phyloP scores from a whole-genome alignment of 2,888 invertebrate species.

The Drosophila monieri region DNA sequence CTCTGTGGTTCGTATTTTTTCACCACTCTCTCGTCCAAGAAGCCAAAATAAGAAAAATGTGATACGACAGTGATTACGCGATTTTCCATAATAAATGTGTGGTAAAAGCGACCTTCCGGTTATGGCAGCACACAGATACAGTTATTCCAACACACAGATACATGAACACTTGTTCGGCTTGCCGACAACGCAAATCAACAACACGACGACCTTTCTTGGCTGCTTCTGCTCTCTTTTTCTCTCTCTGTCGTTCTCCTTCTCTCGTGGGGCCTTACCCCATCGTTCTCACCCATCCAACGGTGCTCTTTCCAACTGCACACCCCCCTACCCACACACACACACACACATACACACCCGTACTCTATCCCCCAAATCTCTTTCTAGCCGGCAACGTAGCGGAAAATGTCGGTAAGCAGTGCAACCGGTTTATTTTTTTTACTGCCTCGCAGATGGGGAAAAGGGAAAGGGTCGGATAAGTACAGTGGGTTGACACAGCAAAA shows the following conservation, averaged over 20 bases:
- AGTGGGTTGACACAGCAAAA: conserved; percentile 12
- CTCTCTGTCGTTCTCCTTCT: conserved; percentile 1
- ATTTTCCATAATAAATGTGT: conserved; percentile 80
- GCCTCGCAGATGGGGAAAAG: conserved; percentile 37
- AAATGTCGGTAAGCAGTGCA: conserved; percentile 80
- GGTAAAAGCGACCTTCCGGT: conserved; percentile 82
- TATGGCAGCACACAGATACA: conserved; percentile 51
- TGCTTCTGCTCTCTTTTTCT: conserved; percentile 31
- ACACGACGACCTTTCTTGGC: conserved; percentile 70
- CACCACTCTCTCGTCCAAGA: conserved; percentile 3
- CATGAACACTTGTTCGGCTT: conserved; percentile 66
- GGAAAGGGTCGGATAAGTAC: conserved; percentile 29
- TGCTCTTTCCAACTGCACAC: conserved; percentile 6
- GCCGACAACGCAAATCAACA: conserved; percentile 42
- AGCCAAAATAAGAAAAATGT: conserved; percentile 50
- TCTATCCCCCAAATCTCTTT: conserved; percentile 23
- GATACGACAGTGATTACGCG: conserved; percentile 80
- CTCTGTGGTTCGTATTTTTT: conserved; percentile 9
- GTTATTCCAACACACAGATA: conserved; percentile 5
- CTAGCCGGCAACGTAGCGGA: conserved; percentile 60
- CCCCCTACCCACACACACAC: conserved; percentile 2
- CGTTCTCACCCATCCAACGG: not conserved
- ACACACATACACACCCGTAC: conserved; percentile 15
- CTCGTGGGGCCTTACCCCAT: not conserved
- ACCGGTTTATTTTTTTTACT: conserved; percentile 66